These are phyloP conservation scores for Phortica okadai DNA, from an alignment of 2,888 invertebrate species.

Conservation along the genomic window DNA sequence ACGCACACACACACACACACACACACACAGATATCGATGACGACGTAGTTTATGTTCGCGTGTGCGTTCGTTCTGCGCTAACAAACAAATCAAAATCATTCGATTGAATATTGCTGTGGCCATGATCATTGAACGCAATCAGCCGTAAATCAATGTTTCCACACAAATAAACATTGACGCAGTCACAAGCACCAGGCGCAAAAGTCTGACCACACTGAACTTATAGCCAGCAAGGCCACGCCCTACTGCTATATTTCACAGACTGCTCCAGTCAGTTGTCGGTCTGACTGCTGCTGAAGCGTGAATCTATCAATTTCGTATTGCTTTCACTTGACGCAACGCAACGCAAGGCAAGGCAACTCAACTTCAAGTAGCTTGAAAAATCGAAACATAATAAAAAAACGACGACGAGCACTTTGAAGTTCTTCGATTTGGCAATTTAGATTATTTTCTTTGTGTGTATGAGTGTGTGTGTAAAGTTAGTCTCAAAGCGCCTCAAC, in stretches of 20 bases:
- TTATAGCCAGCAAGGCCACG: background rate
- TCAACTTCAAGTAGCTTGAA: background rate
- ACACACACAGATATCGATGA: background rate
- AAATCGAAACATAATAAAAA: too few species aligned
- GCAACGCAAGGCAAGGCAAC: background rate
- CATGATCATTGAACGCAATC: constrained; percentile 52
- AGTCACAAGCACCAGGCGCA: constrained; percentile 2
- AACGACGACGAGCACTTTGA: too few species aligned
- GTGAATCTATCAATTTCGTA: constrained; percentile 29
- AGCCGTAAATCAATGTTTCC: constrained; percentile 55
- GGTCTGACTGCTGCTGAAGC: constrained; percentile 5
- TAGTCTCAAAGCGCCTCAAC: background rate
- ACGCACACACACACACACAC: background rate
- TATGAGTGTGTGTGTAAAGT: background rate
- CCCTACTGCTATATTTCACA: background rate
- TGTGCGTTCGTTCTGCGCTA: background rate
- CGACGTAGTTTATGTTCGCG: background rate
- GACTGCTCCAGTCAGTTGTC: background rate
- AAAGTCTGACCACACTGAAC: constrained; percentile 9
- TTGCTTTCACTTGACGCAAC: constrained; percentile 14
- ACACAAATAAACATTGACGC: constrained; percentile 53
- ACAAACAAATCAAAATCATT: constrained; percentile 49
- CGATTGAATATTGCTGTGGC: constrained; percentile 52
- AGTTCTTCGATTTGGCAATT: background rate
- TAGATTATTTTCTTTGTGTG: background rate